phyloP scores from a whole-genome alignment of 2,797 vertebrate species.

The Dromococcyx pavoninus region DNA sequence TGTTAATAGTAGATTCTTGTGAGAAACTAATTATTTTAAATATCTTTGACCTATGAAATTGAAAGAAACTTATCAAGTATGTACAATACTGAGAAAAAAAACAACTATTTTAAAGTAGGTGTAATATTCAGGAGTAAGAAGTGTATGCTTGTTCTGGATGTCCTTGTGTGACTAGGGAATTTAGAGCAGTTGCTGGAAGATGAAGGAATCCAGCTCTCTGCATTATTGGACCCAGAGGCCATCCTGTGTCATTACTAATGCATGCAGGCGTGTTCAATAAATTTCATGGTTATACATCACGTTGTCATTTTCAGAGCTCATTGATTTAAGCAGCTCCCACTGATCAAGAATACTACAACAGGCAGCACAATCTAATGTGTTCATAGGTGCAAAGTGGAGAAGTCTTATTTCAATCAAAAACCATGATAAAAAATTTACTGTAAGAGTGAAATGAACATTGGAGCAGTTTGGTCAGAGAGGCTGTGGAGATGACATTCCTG shows the following conservation, averaged over 20 bases:
- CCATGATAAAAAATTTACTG: not conserved
- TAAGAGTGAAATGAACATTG: not conserved
- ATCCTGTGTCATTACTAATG: conserved; percentile 43
- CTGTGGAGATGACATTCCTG: not conserved
- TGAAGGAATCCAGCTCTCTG: conserved; percentile 20
- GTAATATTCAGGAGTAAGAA: not conserved
- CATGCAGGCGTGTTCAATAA: conserved; percentile 36
- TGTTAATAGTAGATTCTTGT: not conserved
- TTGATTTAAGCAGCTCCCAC: conserved; percentile 20
- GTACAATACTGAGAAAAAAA: not conserved
- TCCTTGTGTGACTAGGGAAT: conserved; percentile 14
- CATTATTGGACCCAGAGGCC: conserved; percentile 46
- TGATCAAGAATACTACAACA: not conserved
- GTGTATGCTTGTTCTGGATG: not conserved
- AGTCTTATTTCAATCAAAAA: not conserved
- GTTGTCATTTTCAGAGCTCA: conserved; percentile 25
- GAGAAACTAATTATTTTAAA: not conserved
- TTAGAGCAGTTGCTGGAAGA: conserved; percentile 26
- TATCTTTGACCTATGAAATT: not conserved
- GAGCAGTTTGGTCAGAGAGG: not conserved
- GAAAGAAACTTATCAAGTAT: rapidly evolving
- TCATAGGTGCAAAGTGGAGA: not conserved
- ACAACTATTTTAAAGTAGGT: not conserved
- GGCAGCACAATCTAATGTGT: not conserved
- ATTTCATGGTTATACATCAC: conserved; percentile 42